Conservation (phyloP, 2,888 invertebrate species). For the Xestobium rufovillosum region DNA sequence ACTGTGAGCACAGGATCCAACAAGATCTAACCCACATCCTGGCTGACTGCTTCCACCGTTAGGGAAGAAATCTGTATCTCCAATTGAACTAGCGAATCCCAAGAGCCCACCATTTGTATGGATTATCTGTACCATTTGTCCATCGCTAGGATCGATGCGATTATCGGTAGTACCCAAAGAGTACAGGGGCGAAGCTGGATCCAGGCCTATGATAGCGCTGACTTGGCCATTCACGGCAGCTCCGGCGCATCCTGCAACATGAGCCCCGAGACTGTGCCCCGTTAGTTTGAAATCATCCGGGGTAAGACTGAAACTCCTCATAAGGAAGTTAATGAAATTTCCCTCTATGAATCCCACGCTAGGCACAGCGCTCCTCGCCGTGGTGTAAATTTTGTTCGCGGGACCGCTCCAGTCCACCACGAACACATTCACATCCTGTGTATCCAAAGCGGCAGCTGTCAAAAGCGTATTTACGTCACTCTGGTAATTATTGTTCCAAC, state of each 20-base stretch:
- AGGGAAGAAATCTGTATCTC: slow-evolving; percentile 37
- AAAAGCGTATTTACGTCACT: slow-evolving; percentile 27
- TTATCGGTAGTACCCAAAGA: slow-evolving; percentile 24
- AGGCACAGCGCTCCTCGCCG: slow-evolving; percentile 23
- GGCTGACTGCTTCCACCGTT: slow-evolving; percentile 37
- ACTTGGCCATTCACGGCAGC: slow-evolving; percentile 25
- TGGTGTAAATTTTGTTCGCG: slow-evolving; percentile 26
- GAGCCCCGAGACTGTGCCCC: slow-evolving; percentile 31
- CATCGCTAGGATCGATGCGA: slow-evolving; percentile 35
- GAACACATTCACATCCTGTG: slow-evolving; percentile 33
- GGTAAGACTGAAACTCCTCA: slow-evolving; percentile 15
- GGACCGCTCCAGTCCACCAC: slow-evolving; percentile 33
- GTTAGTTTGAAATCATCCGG: slow-evolving; percentile 20
- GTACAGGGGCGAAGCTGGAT: slow-evolving; percentile 36
- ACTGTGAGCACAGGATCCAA: slow-evolving; percentile 41
- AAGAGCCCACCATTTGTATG: slow-evolving; percentile 32
- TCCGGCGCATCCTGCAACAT: slow-evolving; percentile 32
- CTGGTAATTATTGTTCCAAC: slow-evolving; percentile 30
- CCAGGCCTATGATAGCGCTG: slow-evolving; percentile 34
- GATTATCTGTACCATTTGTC: slow-evolving; percentile 35
- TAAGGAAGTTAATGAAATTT: slow-evolving; percentile 24
- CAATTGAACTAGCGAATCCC: slow-evolving; percentile 29
- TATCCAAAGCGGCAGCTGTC: slow-evolving; percentile 24
- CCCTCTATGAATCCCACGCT: slow-evolving; percentile 27
- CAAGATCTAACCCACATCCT: slow-evolving; percentile 34